Base-by-base conservation (phyloP, 2,888 invertebrate genomes). In the Pherbina coryleti region DNA sequence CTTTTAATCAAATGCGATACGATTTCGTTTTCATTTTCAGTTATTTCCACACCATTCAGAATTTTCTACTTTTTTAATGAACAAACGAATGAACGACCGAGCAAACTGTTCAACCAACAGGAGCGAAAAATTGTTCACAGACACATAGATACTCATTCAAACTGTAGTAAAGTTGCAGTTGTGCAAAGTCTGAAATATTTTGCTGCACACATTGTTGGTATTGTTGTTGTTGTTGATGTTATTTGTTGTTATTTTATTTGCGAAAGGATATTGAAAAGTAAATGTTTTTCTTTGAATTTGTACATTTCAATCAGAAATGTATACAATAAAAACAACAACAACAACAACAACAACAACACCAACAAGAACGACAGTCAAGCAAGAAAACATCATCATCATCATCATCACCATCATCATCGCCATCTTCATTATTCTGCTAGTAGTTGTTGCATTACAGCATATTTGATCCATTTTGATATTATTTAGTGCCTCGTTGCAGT, bases 401-500 rank as follows among this genome's bases (percentile, higher is more conserved):
- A 69, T 17, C 57, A 19, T 19, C 14, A 55, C 3, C 69, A 22
- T 34, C 71, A 25, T n/a, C 37, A 28, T 37, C 69, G 60, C 5
- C 57, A 19, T 60, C 22, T 1, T 51, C 62, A 62, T 62, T 22
- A 62, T 28, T 55, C 28, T 17, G 3, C 28, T 19, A n/a, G 55
- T 71, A 28, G 25, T 71, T 51, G 31, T 71, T 57, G 53, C 67
- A 62, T 74, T 75, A 49, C 74, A 75, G 51, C 25, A 22, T 60
- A 66, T 31, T 31, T 37, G 34, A 22, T 60, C 72, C 81, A 79
- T 79, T 79, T 84, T 83, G 81, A 82, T 57, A 82, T 83, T 84
- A 84, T 85, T 85, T 85, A 85, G 83, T 84, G 85, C 85, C 80
- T 84, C 81, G 82, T 82, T 84, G 82, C 83, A 82, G 84, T 83